Evolutionary conservation across 2,888 invertebrate species (phyloP).

Genomic region (Orthosia incerta): DNA sequence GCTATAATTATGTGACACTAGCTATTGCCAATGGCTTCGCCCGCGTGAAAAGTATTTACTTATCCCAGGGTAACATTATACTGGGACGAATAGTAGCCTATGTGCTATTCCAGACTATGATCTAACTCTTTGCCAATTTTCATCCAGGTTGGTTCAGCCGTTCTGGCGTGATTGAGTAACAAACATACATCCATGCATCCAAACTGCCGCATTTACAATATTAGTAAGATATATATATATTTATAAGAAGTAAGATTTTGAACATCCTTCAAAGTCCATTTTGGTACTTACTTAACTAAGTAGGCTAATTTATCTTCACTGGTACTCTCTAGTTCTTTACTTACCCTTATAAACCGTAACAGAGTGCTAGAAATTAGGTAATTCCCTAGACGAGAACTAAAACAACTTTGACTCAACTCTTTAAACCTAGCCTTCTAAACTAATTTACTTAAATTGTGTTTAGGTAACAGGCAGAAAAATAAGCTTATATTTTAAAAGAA

Average conservation of each 20-base stretch:
- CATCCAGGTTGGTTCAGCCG: no score
- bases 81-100: no score
- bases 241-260: background rate
- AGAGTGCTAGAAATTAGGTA: background rate
- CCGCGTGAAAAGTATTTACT: no score
- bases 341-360: background rate
- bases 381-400: background rate
- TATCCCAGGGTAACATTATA: no score
- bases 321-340: background rate
- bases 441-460: background rate
- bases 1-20: no score
- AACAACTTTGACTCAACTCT: background rate
- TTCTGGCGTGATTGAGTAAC: no score
- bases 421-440: background rate
- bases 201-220: no score
- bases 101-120: no score
- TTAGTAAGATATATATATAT: no score
- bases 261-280: background rate
- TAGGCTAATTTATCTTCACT: background rate
- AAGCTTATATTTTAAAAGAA: slow-evolving; percentile 39
- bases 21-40: no score
- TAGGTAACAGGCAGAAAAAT: slow-evolving; percentile 33
- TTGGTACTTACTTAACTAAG: background rate
- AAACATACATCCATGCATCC: no score
- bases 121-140: no score